These are phyloP conservation scores for Danio choprae DNA, from an alignment of 2,797 vertebrate genomes.

Conservation along the genomic window DNA sequence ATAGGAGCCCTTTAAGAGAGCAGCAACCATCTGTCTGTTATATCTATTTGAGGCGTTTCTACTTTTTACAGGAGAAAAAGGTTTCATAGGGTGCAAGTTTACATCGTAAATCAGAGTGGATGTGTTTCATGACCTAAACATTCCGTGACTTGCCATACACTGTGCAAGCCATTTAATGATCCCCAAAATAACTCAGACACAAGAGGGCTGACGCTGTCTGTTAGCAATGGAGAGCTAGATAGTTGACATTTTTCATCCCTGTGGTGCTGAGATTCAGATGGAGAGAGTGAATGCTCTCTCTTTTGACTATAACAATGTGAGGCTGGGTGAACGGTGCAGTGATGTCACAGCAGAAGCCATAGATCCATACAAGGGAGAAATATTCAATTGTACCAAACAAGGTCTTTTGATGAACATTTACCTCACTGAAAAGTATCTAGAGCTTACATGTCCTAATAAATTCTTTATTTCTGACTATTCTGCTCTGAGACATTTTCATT, in stretches of 20 bases:
- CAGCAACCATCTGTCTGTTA: background rate
- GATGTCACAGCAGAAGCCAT: conserved; percentile 38
- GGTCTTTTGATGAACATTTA: background rate
- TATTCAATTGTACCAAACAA: conserved; percentile 22
- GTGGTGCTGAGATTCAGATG: conserved; percentile 36
- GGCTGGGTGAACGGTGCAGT: conserved; percentile 9
- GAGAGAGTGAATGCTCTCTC: conserved; percentile 33
- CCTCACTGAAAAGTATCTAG: too few relatives aligned
- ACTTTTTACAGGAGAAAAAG: conserved; percentile 4
- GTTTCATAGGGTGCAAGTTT: conserved; percentile 14
- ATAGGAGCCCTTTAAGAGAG: background rate
- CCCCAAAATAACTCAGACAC: conserved; percentile 32
- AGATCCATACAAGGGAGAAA: conserved; percentile 48
- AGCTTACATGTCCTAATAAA: too few relatives aligned
- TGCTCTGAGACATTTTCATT: too few relatives aligned
- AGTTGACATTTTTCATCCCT: conserved; percentile 46
- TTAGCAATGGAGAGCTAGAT: conserved; percentile 25
- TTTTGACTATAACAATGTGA: background rate
- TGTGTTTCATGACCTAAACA: conserved; percentile 17
- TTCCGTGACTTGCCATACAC: conserved; percentile 14
- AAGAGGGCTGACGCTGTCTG: conserved; percentile 29
- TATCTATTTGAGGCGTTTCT: background rate
- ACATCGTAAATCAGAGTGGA: conserved; percentile 18
- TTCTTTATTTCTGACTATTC: too few relatives aligned
- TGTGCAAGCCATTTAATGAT: background rate